phyloP scores from a whole-genome alignment of 2,888 invertebrate genomes.

The Eilema sororculum region DNA sequence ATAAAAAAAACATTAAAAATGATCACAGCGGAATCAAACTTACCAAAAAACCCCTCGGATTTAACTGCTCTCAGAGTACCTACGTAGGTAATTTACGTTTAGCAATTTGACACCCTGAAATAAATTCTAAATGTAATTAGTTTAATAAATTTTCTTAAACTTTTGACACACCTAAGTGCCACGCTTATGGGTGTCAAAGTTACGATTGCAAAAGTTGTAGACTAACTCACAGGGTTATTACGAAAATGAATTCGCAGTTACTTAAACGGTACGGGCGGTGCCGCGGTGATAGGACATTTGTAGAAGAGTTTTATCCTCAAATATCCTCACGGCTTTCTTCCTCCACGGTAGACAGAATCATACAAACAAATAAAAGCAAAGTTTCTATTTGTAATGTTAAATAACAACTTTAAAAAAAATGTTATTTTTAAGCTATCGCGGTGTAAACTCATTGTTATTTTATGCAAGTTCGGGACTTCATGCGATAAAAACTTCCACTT shows the following conservation, averaged over 20 bases:
- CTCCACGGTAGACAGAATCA: too few species aligned
- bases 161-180: neutral
- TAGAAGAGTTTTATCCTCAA: neutral
- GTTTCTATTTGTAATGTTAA: too few species aligned
- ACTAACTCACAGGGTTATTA: neutral
- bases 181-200: constrained; percentile 2
- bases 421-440: too few species aligned
- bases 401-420: too few species aligned
- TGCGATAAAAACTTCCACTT: too few species aligned
- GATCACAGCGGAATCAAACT: too few species aligned
- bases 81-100: neutral
- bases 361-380: too few species aligned
- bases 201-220: neutral
- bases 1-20: too few species aligned
- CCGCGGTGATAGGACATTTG: neutral
- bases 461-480: too few species aligned
- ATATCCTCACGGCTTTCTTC: too few species aligned
- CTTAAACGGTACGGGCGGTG: neutral
- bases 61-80: neutral
- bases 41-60: too few species aligned
- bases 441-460: too few species aligned
- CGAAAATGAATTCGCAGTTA: neutral
- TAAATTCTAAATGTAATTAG: neutral
- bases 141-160: neutral
- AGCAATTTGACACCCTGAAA: neutral